These are phyloP conservation scores for Natrix natrix DNA, from an alignment of 2,797 vertebrate genomes.

Conservation along the genomic window DNA sequence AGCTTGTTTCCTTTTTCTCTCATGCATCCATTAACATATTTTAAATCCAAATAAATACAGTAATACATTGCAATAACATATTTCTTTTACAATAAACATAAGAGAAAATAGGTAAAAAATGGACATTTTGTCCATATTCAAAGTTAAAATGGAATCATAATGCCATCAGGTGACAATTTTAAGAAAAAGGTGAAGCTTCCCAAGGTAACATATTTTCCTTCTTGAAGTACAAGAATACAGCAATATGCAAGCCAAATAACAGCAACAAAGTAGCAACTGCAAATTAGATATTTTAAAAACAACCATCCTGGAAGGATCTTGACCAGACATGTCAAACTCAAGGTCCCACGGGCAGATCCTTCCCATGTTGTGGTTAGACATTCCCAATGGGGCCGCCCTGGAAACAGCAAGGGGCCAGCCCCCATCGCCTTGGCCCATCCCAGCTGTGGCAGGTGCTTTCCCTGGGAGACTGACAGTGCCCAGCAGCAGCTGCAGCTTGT, in stretches of 20 bases:
- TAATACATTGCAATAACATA: not conserved
- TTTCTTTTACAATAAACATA: slow-evolving; percentile 3
- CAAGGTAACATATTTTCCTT: not conserved
- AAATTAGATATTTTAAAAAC: not conserved
- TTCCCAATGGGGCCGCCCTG: too few relatives aligned
- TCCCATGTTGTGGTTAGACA: too few relatives aligned
- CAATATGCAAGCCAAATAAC: slow-evolving; percentile 3
- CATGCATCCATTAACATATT: not conserved
- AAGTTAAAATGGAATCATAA: not conserved
- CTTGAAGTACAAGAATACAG: not conserved
- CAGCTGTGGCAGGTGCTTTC: too few relatives aligned
- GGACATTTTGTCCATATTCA: not conserved
- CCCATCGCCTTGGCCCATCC: too few relatives aligned
- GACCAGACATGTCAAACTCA: too few relatives aligned
- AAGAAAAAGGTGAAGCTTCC: not conserved
- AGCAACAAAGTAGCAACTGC: not conserved
- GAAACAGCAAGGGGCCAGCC: too few relatives aligned
- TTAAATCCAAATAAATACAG: not conserved
- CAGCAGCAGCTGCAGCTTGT: too few relatives aligned
- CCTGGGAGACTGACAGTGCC: too few relatives aligned
- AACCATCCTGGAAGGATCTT: not conserved
- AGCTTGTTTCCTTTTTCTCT: not conserved
- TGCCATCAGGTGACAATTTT: not conserved
- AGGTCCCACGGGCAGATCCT: too few relatives aligned
- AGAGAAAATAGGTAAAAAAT: not conserved